A percentile compares a stretch with the other conserved stretches of the same genome.
Conservation (phyloP, 2,888 invertebrate species). For the Ommatoiulus sabulosus region DNA sequence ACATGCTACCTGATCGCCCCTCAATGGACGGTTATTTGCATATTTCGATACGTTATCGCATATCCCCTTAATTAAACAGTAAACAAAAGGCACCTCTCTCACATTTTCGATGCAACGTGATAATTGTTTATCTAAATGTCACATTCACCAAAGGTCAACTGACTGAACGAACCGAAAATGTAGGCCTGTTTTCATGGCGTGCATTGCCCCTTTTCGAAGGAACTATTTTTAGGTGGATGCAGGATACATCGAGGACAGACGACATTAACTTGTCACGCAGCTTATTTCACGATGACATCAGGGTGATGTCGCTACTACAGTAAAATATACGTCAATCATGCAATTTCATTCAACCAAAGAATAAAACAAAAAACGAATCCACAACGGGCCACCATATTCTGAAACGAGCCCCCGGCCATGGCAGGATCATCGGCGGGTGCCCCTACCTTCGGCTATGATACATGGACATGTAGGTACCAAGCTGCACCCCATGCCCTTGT, state of each 20-base stretch:
- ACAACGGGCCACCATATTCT: no score
- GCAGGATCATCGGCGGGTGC: no score
- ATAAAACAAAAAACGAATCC: no score
- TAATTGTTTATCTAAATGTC: not conserved
- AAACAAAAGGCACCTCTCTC: not conserved
- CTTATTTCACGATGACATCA: not conserved
- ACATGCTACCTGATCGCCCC: not conserved
- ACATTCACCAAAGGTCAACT: not conserved
- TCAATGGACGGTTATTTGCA: not conserved
- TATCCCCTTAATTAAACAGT: not conserved
- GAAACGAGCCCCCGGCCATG: no score
- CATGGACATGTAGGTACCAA: no score
- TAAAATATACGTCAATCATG: no score
- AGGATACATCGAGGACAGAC: not conserved
- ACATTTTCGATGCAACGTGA: not conserved
- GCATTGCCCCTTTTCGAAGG: conserved; percentile 6
- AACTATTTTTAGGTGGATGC: conserved; percentile 38
- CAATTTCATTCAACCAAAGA: no score
- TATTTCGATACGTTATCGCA: not conserved
- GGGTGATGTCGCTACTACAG: not conserved
- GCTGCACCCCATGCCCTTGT: no score
- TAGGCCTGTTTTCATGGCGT: not conserved
- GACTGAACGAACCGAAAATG: not conserved
- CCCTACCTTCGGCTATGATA: no score
- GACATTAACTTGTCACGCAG: not conserved